These are phyloP conservation scores for Ellobius talpinus DNA, from an alignment of 2,113 vertebrate species.

Conservation along the genomic window DNA sequence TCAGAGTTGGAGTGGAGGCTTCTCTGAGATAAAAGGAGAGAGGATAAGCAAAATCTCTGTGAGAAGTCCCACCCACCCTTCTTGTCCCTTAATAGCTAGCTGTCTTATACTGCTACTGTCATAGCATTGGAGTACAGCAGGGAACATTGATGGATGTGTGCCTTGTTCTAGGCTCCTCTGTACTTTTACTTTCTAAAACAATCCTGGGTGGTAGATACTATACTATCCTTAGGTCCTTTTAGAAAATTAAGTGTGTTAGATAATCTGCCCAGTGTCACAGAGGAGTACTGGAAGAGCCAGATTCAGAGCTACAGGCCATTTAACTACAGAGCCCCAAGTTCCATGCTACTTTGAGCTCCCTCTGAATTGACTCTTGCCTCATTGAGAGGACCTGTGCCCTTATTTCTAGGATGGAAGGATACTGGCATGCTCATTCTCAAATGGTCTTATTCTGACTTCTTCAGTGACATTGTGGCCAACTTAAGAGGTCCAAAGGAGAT, in stretches of 20 bases:
- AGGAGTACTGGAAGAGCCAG: background rate
- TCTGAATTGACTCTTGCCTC: constrained; percentile 22
- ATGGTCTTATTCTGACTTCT: constrained; percentile 10
- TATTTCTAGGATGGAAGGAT: background rate
- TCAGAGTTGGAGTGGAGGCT: background rate
- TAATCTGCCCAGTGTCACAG: background rate
- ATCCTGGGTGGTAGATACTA: background rate
- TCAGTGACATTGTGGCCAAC: background rate
- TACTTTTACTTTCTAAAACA: constrained; percentile 17
- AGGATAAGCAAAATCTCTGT: background rate
- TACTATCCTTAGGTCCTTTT: background rate
- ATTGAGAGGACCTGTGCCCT: background rate
- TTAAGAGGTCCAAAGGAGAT: background rate
- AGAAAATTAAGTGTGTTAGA: background rate
- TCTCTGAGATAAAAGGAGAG: background rate
- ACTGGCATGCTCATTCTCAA: background rate
- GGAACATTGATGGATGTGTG: background rate
- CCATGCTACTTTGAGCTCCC: background rate
- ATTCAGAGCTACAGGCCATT: background rate
- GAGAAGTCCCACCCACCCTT: background rate
- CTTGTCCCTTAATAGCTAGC: background rate
- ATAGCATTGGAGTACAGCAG: background rate
- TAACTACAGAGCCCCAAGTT: background rate
- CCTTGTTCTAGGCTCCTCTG: background rate
- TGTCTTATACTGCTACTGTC: background rate